Evolutionary conservation across 2,888 invertebrate species (phyloP), one percentile per base, ranked within the genome.

Genomic region (Linnaemya vulpina): DNA sequence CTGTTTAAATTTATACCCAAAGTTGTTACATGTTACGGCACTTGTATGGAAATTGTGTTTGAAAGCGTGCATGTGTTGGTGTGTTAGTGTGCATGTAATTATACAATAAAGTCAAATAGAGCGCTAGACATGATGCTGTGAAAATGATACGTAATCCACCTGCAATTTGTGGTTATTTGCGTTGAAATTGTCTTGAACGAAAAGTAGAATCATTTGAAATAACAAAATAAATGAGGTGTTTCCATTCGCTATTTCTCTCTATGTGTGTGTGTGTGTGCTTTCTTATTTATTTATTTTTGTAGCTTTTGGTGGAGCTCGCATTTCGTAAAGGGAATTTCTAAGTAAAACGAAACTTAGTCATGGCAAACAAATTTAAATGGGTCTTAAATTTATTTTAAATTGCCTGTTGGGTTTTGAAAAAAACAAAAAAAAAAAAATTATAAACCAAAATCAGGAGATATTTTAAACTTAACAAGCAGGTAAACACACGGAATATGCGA

Each of bases 131-230:
- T 77, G 71, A 77, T 83, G 67, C 86, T 71, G 67, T 58, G 87
- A 87, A 78, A 88, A 88, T 89, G 89, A 88, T 89, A 88, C 87
- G 88, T 90, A 90, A 89, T 89, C 90, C 88, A 87, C 84, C 88
- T 89, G 89, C 88, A 89, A 89, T 90, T 89, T 89, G 89, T 88
- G 88, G 77, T 82, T 88, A 89, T 90, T 90, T 89, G 87, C 87
- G 88, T 87, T 83, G 82, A 88, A 89, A 83, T 73, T 77, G 71
- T 60, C 71, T 83, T 60, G 22, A 30, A 15, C 62, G 13, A 43
- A 51, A 60, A 22, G 49, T 60, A 11, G 25, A 49, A 67, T 62
- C 51, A 62, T 81, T 74, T 75, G n/a, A 46, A 68, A 40, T 53
- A 43, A 51, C 13, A 62, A 22, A 7, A 58, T 35, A 35, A 55